Evolutionary conservation across 2,113 vertebrate species (phyloP), one percentile per base, ranked within the genome.

Genomic region (Dicerorhinus sumatrensis): DNA sequence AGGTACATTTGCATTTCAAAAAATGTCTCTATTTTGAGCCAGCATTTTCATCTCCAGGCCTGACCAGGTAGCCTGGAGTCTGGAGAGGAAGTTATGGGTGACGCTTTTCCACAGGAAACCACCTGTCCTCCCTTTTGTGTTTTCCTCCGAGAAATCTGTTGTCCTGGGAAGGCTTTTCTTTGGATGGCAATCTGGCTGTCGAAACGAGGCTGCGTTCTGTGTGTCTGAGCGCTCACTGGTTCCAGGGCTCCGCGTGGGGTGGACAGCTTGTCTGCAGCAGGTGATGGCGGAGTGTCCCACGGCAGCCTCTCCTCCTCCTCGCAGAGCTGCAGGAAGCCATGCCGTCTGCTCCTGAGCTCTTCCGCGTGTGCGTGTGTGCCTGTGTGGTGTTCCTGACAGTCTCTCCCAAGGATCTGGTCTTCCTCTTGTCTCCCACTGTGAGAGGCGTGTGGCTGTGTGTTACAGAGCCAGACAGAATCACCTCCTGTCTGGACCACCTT

Each of bases 131-230:
- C 18, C 94, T 97, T 97, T 98, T 97, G 91, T 97, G 3, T 94
- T 98, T 81, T 86, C 94, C 70, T 93, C 75, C 17, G 94, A 98
- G 81, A 97, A 98, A 98, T 97, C 97, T 97, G 95, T 97, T 94
- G 70, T 97, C 87, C 97, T 14, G 72, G 96, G 95, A 94, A 87
- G 31, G 60, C 76, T 92, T 92, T 90, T 60, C 91, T 94, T 95
- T 70, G 93, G 80, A 76, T 85, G 51, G 80, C 31, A 39, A 63
- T 89, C 79, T 92, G 70, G 62, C 96, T 67, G 90, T 58, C 65
- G 51, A 85, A 85, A 92, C 3, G 95, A 89, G 92, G 90, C 94
- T 2, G 21, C 60, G 60, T 54, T 56, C 77, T 92, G 63, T 94
- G 90, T 95, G 39, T 90, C 60, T 83, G 76, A 58, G 33, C 5